Base-by-base conservation (phyloP, 2,888 invertebrate species). In the Acanthopleura granulata region DNA sequence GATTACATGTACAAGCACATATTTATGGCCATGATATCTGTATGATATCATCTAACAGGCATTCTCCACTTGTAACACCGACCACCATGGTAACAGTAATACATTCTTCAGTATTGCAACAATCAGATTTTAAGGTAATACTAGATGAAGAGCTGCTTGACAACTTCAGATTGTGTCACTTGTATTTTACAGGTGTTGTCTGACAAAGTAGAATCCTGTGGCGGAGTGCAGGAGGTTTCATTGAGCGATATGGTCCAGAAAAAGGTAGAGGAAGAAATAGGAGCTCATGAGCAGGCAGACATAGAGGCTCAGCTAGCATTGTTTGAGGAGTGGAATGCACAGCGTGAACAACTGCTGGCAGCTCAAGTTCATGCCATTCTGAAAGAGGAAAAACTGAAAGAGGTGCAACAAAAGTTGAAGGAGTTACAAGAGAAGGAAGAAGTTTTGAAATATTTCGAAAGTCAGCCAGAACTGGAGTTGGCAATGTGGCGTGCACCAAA, bases 381-480 rank as follows among this genome's bases (percentile, higher is more conserved):
- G 61, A 76, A 72, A 57, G 30, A 75, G 22, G 27, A 80, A 29
- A 83, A 81, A 62, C 74, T 80, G 50, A 77, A 77, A 61, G 84
- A 82, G 74, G 83, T 87, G 49, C 76, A 82, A 73, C 49, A 74
- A 18, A 84, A 83, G 76, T 71, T 88, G n/a, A 75, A 79, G 51
- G 81, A 82, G 16, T 51, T 88, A n/a, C 83, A 85, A 70, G 82
- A 85, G 74, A 85, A 84, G 51, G 87, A 89, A 76, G 87, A 89
- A 73, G 69, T 86, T 51, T 74, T 88, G 69, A 78, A 82, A 6
- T 88, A 82, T 74, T 89, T 86, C 79, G 87, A 87, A 49, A 73
- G 82, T 62, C 70, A 81, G 69, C 80, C 84, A 30, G 74, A 85
- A 72, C 82, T 89, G 40, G 75, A 77, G n/a, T 50, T 85, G 29